Base-by-base conservation (phyloP, 2,113 vertebrate species). In the Anolis sagrei region DNA sequence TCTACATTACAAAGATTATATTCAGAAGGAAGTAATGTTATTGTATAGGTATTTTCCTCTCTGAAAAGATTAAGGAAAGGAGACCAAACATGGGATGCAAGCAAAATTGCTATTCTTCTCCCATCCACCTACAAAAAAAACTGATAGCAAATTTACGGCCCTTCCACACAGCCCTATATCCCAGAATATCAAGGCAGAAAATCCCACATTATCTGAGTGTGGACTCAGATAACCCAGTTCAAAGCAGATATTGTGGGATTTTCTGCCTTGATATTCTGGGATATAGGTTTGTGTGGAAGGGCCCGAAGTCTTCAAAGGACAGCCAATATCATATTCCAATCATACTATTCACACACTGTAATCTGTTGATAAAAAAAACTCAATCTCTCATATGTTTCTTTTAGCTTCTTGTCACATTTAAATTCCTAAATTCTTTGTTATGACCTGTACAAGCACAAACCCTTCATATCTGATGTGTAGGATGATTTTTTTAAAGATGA, bases 311-410 rank as follows among this genome's bases (percentile, higher is more conserved):
- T 81, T 62, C 66, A 36, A 54, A 32, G 58, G 14, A 49, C 18
- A 32, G 58, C 58, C n/a, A 58, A 1, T 77, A 85, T 91, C 86
- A 9, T 58, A 76, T 2, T 58, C 18, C 3, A 61, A 86, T 7
- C 69, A 81, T 51, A 18, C 4, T 29, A 69, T 74, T 66, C 79
- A 51, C 54, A 51, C 54, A 77, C 81, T 10, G 39, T 82, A 88
- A 90, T 51, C 5, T 1, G n/a, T 0, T 0, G 54, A 79, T 64
- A 70, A 86, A 74, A 66, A 29, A 10, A 0, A 36, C n/a, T n/a
- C n/a, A 64, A 82, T 79, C 48, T 49, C 84, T 16, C 78, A 87
- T 87, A 68, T 90, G 36, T 83, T n/a, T 85, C 5, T 1, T 2
- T 51, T 4, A 0, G 0, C 19, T 83, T 77, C 62, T 83, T 80